Base-by-base conservation (phyloP, 2,888 invertebrate genomes). In the Acronicta alni region DNA sequence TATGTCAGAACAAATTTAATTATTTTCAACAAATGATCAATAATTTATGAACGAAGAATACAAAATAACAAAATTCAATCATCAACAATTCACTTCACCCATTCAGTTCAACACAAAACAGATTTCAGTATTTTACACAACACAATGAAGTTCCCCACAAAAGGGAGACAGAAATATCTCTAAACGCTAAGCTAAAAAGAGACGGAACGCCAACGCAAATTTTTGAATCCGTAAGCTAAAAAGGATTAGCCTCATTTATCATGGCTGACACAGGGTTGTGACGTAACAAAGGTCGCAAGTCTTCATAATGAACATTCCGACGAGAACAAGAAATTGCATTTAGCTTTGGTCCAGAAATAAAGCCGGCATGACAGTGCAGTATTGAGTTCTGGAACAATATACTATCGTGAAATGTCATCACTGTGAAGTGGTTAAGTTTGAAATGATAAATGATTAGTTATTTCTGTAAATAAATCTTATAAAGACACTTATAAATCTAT, bases 191-290 rank as follows among this genome's bases (percentile, higher is more conserved):
- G 58, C 37, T 16, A 41, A 55, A 77, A 52, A 52, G 67, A 64
- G 53, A 65, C 37, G 63, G 43, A 48, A 58, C 57, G 42, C 52
- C 39, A 57, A 52, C 51, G 67, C 53, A 60, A 64, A 67, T 67
- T 78, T 78, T 80, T 72, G 67, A 79, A 69, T 67, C 66, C 71
- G 72, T 70, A 63, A 67, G 68, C 75, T 62, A 67, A 74, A 82
- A 79, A 71, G 82, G 75, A 81, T 81, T 78, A 75, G 68, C 55
- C 62, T 64, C 76, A 82, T 82, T 82, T 76, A 80, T 82, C 79
- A 82, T 56, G 58, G 72, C 67, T 61, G 58, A 68, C 66, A 48
- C 60, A 67, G 64, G 66, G 61, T 38, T 55, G 59, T 75, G 74
- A 76, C 75, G 70, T 72, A 67, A 81, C 79, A 75, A 72, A 82